These are phyloP conservation scores for Elaphurus davidianus DNA, from an alignment of 2,113 vertebrate genomes.

Conservation along the genomic window DNA sequence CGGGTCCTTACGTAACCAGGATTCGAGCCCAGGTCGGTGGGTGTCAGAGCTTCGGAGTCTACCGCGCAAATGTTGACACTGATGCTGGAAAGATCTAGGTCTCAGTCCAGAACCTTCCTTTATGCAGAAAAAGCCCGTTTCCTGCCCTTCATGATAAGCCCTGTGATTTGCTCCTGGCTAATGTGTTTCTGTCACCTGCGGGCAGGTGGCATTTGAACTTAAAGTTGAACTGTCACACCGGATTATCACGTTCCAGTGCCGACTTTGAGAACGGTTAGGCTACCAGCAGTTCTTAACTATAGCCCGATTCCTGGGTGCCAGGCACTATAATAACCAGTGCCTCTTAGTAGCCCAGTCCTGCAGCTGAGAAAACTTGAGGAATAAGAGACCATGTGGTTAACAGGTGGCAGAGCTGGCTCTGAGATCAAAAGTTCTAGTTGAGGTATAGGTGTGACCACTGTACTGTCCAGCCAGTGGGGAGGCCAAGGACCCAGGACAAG, in stretches of 20 bases:
- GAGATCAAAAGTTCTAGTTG: not conserved
- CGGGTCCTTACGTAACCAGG: not conserved
- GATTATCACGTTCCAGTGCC: not conserved
- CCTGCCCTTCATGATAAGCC: not conserved
- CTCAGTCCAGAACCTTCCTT: not conserved
- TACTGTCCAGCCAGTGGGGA: not conserved
- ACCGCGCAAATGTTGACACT: rapidly evolving
- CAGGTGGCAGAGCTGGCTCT: not conserved
- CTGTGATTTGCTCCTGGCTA: not conserved
- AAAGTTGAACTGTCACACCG: not conserved
- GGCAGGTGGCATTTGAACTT: not conserved
- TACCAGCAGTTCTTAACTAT: not conserved
- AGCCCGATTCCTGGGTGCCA: not conserved
- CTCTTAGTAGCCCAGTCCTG: not conserved
- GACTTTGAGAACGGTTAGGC: not conserved
- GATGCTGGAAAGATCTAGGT: not conserved
- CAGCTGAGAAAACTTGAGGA: not conserved
- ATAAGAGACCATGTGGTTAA: too few relatives aligned
- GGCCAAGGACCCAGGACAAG: not conserved
- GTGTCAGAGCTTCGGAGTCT: not conserved
- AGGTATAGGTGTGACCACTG: not conserved
- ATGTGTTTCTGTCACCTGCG: not conserved
- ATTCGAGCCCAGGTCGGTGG: not conserved
- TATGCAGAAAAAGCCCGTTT: not conserved
- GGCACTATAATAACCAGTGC: too few relatives aligned